phyloP scores from a whole-genome alignment of 2,797 vertebrate species.

The Clamator glandarius region DNA sequence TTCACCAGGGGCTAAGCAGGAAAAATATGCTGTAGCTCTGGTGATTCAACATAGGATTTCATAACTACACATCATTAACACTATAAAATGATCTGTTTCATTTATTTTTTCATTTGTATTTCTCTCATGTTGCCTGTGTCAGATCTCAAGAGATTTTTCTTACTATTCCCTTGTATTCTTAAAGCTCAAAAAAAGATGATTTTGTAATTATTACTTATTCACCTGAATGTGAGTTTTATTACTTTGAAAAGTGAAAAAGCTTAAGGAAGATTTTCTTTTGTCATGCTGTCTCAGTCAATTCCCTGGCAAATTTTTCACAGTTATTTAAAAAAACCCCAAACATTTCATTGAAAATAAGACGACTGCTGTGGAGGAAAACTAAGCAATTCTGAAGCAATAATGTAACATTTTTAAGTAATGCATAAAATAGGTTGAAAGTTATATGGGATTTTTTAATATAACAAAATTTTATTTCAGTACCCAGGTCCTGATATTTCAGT shows the following conservation, averaged over 20 bases:
- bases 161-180: not conserved
- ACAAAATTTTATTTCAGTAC: not conserved
- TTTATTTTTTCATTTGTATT: slow-evolving; percentile 39
- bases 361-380: not conserved
- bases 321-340: not conserved
- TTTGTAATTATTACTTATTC: not conserved
- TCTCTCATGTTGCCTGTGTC: not conserved
- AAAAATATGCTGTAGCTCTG: slow-evolving; percentile 37
- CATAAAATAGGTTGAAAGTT: not conserved
- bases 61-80: slow-evolving; percentile 51
- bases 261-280: rapidly evolving
- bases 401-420: not conserved
- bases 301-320: not conserved
- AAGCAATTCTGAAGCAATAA: not conserved
- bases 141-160: slow-evolving; percentile 8
- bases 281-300: not conserved
- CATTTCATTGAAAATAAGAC: not conserved
- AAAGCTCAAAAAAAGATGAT: not conserved
- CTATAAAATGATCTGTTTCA: slow-evolving; percentile 50
- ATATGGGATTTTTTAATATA: not conserved
- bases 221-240: not conserved
- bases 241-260: not conserved
- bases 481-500: not conserved
- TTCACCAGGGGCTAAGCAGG: slow-evolving; percentile 31
- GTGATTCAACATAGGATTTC: slow-evolving; percentile 37